A percentile compares a stretch with the other conserved stretches of the same genome.
Conservation (phyloP, 2,113 vertebrate genomes). For the Apodemus speciosus region DNA sequence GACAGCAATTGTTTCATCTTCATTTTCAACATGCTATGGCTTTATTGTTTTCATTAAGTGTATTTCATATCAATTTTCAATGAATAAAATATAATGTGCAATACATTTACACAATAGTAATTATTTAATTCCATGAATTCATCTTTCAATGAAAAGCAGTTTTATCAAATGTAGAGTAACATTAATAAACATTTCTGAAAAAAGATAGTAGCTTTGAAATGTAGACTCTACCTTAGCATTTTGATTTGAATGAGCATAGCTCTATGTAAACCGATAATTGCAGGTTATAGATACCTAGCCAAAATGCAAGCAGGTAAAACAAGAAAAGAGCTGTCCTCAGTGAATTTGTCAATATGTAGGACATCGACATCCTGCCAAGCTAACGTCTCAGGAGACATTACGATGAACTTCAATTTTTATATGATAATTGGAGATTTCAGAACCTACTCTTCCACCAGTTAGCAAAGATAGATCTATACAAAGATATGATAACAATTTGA, state of each 20-base stretch:
- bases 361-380: conserved; percentile 36
- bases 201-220: conserved; percentile 22
- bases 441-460: conserved; percentile 44
- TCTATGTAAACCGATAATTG: background rate
- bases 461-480: conserved; percentile 58
- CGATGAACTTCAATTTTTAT: conserved; percentile 61
- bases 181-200: background rate
- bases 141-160: background rate
- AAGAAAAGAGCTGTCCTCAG: background rate
- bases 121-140: background rate
- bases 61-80: background rate
- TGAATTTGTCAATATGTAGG: conserved; percentile 31
- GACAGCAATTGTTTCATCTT: background rate
- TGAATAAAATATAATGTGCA: background rate
- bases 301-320: conserved; percentile 17
- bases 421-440: conserved; percentile 67
- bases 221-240: background rate
- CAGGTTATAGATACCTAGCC: background rate
- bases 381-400: conserved; percentile 9
- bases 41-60: background rate
- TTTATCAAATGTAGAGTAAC: background rate
- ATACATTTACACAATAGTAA: background rate
- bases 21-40: background rate
- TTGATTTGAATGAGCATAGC: background rate
- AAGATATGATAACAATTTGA: conserved; percentile 58